Base-by-base conservation (phyloP, 2,888 invertebrate species). In the Amiota minor region DNA sequence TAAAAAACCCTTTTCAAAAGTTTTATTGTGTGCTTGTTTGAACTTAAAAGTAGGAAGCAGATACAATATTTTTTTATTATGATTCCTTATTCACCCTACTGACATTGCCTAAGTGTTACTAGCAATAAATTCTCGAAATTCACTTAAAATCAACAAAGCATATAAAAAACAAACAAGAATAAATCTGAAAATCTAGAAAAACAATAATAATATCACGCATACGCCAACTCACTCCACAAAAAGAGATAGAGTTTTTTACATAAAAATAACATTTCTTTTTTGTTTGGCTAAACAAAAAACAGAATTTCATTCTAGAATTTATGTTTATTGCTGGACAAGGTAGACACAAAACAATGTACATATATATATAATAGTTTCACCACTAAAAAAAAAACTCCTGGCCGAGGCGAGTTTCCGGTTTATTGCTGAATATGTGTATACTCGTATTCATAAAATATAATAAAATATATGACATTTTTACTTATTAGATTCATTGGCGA, bases 1-100 rank as follows among this genome's bases (percentile, higher is more conserved):
- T 12, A 56, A 18, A 70, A 56, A 73, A 70, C 72, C 74, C 73
- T 65, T 53, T 71, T 64, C 45, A 46, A 70, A 76, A 76, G 73
- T 70, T 77, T 78, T 23, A 20, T 59, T 53, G 53, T 53, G 53
- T 8, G 16, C 20, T 10, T 20, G 11, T 23, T 12, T 12, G n/a
- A 12, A 16, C 67, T 16, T 49, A n/a, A 46, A 64, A 64, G 35
- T 64, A 46, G 64, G 9, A 46, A 62, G 45, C 64, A 64, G 14
- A 18, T 59, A 20, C 9, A 11, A 12, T 59, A 20, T 18, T 59
- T 20, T 59, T 59, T 59, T 18, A 9, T 59, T 35, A 23, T 53
- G 45, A 73, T 76, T 35, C 35, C 35, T 35, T 6, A 3, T 23
- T 23, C 23, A 23, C 6, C 35, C 6, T 35, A 20, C 18, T 10